These are phyloP conservation scores for Megastigmus dorsalis DNA, from an alignment of 2,888 invertebrate genomes.

Conservation along the genomic window DNA sequence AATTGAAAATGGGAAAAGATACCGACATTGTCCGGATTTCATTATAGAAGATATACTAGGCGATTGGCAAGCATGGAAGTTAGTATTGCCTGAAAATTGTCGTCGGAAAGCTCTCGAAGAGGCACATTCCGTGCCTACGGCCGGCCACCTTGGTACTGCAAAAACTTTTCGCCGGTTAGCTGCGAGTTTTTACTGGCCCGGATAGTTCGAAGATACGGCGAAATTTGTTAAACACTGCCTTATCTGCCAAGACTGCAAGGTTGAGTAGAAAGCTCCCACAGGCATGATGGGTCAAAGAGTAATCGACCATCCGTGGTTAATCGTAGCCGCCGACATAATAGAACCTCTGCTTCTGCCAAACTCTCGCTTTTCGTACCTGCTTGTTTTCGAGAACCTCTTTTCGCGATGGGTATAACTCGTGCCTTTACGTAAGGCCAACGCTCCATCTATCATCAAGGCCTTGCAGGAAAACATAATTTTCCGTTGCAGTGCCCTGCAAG, in stretches of 20 bases:
- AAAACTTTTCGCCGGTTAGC: not conserved
- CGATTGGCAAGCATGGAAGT: too few species aligned
- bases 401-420: not conserved
- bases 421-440: not conserved
- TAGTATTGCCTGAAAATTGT: too few species aligned
- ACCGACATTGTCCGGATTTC: too few species aligned
- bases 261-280: not conserved
- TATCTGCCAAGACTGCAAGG: too few species aligned
- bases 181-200: too few species aligned
- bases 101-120: too few species aligned
- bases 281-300: not conserved
- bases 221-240: too few species aligned
- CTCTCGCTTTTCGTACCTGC: not conserved
- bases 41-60: too few species aligned
- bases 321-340: not conserved
- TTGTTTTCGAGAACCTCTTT: not conserved
- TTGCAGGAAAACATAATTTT: not conserved
- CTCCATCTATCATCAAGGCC: not conserved
- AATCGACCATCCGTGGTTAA: not conserved
- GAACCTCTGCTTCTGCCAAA: not conserved
- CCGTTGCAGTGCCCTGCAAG: constrained; percentile 5
- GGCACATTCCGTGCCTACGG: not conserved
- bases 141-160: not conserved
- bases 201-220: too few species aligned
- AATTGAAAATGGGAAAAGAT: too few species aligned